Conservation (phyloP, 2,888 invertebrate species). For the Dendrolimus houi region DNA sequence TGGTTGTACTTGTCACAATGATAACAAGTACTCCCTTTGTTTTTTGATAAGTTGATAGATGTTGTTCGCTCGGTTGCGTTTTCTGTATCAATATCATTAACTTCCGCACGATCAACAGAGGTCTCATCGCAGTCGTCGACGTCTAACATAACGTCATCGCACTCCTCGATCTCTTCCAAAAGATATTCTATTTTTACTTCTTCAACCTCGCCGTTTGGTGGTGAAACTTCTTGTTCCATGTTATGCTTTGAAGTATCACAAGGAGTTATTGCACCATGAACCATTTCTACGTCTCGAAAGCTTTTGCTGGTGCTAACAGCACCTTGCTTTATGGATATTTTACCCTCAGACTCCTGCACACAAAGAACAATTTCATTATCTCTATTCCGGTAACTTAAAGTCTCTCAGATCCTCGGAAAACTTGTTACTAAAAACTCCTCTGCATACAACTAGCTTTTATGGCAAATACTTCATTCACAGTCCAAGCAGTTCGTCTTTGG, state of each 20-base stretch:
- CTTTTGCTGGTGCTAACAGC: conserved; percentile 92
- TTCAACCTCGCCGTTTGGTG: conserved; percentile 25
- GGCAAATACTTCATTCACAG: too few species aligned
- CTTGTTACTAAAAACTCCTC: too few species aligned
- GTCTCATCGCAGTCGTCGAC: conserved; percentile 57
- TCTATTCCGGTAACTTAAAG: too few species aligned
- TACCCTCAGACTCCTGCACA: too few species aligned
- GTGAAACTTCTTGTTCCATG: conserved; percentile 25
- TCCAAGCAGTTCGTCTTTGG: too few species aligned
- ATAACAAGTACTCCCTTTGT: conserved; percentile 83
- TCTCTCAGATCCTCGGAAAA: too few species aligned
- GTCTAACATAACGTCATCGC: conserved; percentile 54
- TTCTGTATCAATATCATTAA: conserved; percentile 67
- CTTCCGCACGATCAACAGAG: conserved; percentile 69
- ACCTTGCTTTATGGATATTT: too few species aligned
- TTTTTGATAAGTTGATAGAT: conserved; percentile 78
- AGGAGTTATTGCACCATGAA: conserved; percentile 60
- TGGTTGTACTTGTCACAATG: conserved; percentile 94
- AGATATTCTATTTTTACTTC: conserved; percentile 53
- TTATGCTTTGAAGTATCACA: conserved; percentile 18
- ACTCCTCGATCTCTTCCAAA: conserved; percentile 63
- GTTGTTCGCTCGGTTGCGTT: conserved; percentile 51
- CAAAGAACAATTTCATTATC: too few species aligned
- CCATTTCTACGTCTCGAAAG: conserved; percentile 87
- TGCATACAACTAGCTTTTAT: too few species aligned